phyloP scores from a whole-genome alignment of 2,888 invertebrate genomes.

The Yponomeuta malinellus region DNA sequence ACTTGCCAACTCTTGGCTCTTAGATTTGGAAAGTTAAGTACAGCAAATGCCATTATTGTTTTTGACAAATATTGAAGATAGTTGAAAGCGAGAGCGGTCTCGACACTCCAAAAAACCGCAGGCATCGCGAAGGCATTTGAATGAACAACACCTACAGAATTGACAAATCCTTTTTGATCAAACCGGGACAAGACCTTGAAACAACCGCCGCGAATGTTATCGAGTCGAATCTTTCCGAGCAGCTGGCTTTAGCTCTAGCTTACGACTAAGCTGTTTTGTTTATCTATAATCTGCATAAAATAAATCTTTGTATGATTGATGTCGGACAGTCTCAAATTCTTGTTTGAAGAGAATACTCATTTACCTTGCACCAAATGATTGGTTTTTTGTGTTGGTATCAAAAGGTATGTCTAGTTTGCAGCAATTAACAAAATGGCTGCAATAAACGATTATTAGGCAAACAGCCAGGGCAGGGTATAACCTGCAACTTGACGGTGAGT shows the following conservation, averaged over 20 bases:
- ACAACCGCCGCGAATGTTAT: conserved; percentile 67
- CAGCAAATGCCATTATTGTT: not conserved
- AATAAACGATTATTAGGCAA: conserved; percentile 42
- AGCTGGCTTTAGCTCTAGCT: not conserved
- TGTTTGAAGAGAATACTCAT: not conserved
- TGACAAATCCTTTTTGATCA: conserved; percentile 67
- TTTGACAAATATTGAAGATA: not conserved
- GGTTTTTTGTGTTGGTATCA: not conserved
- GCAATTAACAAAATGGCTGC: conserved; percentile 26
- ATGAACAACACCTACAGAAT: conserved; percentile 46
- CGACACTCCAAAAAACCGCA: not conserved
- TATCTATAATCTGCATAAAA: not conserved
- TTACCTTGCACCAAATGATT: not conserved
- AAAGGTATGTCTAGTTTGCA: not conserved
- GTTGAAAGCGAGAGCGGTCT: not conserved
- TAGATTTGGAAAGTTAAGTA: conserved; percentile 5
- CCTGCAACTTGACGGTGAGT: conserved; percentile 52
- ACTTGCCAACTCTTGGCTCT: not conserved
- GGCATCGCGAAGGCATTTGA: not conserved
- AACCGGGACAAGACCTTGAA: conserved; percentile 72
- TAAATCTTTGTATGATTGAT: not conserved
- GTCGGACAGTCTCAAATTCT: not conserved
- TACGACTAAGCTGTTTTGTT: not conserved
- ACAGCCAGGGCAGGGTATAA: conserved; percentile 20
- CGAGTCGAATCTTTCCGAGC: conserved; percentile 57